These are phyloP conservation scores for Malthinus flaveolus DNA, from an alignment of 2,888 invertebrate species.

Conservation along the genomic window DNA sequence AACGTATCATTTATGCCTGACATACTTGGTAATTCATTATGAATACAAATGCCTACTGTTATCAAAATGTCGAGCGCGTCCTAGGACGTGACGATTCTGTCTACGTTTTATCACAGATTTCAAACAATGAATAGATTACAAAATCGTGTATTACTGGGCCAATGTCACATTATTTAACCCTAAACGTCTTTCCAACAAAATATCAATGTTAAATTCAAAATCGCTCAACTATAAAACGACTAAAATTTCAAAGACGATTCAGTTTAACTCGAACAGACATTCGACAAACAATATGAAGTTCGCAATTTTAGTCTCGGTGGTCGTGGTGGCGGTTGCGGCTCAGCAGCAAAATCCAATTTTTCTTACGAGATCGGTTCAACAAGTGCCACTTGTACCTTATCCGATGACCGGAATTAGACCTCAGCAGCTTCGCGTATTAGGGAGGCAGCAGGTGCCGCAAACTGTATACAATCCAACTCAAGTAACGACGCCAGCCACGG, in stretches of 20 bases:
- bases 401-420: constrained; percentile 12
- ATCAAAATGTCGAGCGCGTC: constrained; percentile 21
- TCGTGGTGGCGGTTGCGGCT: constrained; percentile 8
- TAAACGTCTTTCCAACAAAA: constrained; percentile 10
- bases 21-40: constrained; percentile 13
- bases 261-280: constrained; percentile 5
- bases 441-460: constrained; percentile 43
- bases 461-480: constrained; percentile 55
- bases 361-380: constrained; percentile 17
- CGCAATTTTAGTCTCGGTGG: constrained; percentile 10
- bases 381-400: constrained; percentile 13
- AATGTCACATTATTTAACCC: constrained; percentile 27
- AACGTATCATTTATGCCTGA: constrained; percentile 3
- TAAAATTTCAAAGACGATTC: not conserved
- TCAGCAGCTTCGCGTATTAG: constrained; percentile 6
- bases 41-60: constrained; percentile 24
- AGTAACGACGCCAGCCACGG: constrained; percentile 32
- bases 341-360: constrained; percentile 12
- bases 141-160: constrained; percentile 18
- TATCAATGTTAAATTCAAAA: constrained; percentile 12
- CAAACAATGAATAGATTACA: constrained; percentile 18
- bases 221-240: constrained; percentile 11
- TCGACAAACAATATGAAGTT: constrained; percentile 21
- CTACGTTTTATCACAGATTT: constrained; percentile 19
- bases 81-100: constrained; percentile 20